phyloP scores from a whole-genome alignment of 2,888 invertebrate genomes.

The Amiota mariae region DNA sequence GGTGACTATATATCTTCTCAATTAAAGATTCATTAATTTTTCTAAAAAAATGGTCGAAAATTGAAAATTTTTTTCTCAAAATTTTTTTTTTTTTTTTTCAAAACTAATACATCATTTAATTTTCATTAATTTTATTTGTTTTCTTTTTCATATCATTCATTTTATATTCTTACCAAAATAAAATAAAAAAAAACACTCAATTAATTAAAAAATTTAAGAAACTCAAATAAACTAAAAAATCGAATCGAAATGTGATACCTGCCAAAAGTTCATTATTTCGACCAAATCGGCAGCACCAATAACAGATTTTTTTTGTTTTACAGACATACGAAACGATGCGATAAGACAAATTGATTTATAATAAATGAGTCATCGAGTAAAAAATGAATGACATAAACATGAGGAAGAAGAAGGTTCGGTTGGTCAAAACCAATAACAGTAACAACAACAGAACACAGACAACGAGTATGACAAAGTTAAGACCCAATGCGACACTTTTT shows the following conservation, averaged over 20 bases:
- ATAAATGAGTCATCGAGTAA: conserved; percentile 56
- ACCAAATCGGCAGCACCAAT: conserved; percentile 23
- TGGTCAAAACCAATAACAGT: background rate
- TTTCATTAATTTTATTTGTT: too few species aligned
- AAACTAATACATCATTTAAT: too few species aligned
- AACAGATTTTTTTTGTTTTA: conserved; percentile 21
- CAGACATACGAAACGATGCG: conserved; percentile 33
- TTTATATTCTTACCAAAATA: too few species aligned
- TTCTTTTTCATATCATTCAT: too few species aligned
- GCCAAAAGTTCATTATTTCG: conserved; percentile 10
- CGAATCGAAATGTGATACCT: background rate
- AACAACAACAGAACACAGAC: background rate
- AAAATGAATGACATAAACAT: conserved; percentile 2
- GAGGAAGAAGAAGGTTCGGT: too few species aligned
- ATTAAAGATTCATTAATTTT: too few species aligned
- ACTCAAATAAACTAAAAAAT: conserved; percentile 2
- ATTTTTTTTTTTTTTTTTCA: too few species aligned
- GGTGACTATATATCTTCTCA: too few species aligned
- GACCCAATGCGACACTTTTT: conserved; percentile 25
- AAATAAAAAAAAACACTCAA: background rate
- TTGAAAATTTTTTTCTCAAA: too few species aligned
- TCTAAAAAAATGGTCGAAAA: too few species aligned
- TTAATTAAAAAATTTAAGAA: conserved; percentile 24
- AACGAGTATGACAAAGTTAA: background rate
- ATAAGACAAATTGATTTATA: conserved; percentile 65